phyloP scores from a whole-genome alignment of 2,888 invertebrate species.

The Lithophane socia region DNA sequence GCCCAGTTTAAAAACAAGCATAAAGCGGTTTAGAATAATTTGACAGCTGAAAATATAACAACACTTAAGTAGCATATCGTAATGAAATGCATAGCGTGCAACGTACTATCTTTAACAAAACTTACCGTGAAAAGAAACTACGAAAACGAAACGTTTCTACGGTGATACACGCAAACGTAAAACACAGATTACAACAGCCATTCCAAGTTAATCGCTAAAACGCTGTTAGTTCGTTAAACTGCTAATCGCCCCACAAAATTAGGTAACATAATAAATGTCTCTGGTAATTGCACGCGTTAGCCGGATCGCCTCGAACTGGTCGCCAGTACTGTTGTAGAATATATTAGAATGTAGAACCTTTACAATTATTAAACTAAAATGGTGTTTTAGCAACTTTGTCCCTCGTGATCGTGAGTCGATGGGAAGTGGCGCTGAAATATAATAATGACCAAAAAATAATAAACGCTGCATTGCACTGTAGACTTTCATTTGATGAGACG shows the following conservation, averaged over 20 bases:
- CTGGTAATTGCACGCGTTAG: slow-evolving; percentile 66
- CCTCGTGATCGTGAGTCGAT: not conserved
- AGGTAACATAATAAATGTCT: slow-evolving; percentile 72
- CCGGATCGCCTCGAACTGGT: slow-evolving; percentile 61
- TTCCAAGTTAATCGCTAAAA: slow-evolving; percentile 72
- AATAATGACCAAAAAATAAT: not conserved
- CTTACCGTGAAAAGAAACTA: slow-evolving; percentile 41
- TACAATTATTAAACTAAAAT: slow-evolving; percentile 38
- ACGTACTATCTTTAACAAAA: slow-evolving; percentile 42
- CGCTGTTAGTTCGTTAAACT: slow-evolving; percentile 72
- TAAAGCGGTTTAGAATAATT: not conserved
- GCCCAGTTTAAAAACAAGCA: not conserved
- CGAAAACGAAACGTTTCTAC: slow-evolving; percentile 39
- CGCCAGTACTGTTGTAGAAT: slow-evolving; percentile 40
- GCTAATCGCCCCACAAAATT: slow-evolving; percentile 73
- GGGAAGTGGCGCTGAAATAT: not conserved
- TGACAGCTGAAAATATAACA: slow-evolving; percentile 37
- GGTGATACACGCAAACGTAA: slow-evolving; percentile 65
- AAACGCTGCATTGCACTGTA: not conserved
- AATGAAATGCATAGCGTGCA: slow-evolving; percentile 60
- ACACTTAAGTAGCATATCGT: slow-evolving; percentile 50
- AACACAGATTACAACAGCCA: slow-evolving; percentile 65
- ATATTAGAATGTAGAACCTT: slow-evolving; percentile 29
- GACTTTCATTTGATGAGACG: not conserved
- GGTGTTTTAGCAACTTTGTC: slow-evolving; percentile 33